phyloP scores from a whole-genome alignment of 2,797 vertebrate genomes.

The Tapera naevia region DNA sequence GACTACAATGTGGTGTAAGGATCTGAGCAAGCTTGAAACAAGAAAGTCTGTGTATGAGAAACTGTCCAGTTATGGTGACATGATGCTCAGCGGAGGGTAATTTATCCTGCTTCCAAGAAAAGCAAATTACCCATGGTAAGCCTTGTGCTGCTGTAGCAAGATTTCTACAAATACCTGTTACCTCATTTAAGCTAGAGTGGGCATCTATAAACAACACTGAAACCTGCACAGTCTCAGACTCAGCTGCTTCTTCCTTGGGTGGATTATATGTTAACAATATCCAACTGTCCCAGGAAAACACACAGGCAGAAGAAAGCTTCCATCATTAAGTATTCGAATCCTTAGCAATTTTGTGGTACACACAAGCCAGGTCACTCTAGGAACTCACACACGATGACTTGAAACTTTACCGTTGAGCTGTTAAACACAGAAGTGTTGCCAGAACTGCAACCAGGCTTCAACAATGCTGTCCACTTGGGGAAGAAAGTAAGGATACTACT shows the following conservation, averaged over 20 bases:
- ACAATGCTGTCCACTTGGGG: neutral
- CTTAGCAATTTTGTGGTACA: neutral
- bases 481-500: neutral
- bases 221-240: neutral
- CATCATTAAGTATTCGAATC: neutral
- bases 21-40: neutral
- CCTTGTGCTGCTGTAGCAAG: neutral
- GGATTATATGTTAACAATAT: neutral
- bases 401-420: neutral
- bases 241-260: neutral
- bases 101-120: neutral
- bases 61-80: neutral
- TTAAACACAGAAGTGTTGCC: neutral
- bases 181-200: neutral
- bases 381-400: neutral
- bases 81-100: neutral
- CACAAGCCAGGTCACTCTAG: neutral
- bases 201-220: neutral
- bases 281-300: neutral
- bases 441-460: neutral
- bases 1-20: neutral
- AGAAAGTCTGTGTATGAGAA: neutral
- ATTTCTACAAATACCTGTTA: neutral
- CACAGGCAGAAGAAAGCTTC: neutral
- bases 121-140: neutral